Evolutionary conservation across 2,797 vertebrate species (phyloP).

Genomic region (Pteropus rufus): DNA sequence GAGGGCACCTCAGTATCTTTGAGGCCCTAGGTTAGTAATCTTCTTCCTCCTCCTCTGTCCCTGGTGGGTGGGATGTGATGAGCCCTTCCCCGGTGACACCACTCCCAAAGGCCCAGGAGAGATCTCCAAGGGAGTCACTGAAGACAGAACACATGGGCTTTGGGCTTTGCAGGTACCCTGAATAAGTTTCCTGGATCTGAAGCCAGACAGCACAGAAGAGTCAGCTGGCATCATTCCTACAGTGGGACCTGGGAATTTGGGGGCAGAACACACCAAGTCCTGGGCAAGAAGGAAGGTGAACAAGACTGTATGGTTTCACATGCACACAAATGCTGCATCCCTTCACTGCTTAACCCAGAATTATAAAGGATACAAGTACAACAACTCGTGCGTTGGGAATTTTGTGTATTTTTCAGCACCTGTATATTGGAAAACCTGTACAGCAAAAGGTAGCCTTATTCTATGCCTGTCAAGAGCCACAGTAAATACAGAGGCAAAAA

Average conservation of each 20-base stretch:
- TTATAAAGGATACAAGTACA: not conserved
- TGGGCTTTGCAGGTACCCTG: not conserved
- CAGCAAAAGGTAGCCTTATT: not conserved
- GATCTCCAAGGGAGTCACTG: not conserved
- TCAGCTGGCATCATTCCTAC: not conserved
- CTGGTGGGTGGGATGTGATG: not conserved
- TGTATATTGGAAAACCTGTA: not conserved
- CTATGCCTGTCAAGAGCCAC: not conserved
- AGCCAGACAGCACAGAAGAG: not conserved
- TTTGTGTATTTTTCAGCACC: not conserved
- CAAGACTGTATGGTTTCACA: fast-evolving
- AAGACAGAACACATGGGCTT: not conserved
- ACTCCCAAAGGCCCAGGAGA: not conserved
- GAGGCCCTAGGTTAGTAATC: not conserved
- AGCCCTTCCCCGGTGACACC: not conserved
- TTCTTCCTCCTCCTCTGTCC: fast-evolving
- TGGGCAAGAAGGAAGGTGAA: not conserved
- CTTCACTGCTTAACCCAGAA: not conserved
- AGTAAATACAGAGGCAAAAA: not conserved
- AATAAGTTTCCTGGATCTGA: not conserved
- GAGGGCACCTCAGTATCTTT: fast-evolving
- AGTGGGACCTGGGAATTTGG: fast-evolving
- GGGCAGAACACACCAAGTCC: not conserved
- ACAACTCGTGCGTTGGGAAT: fast-evolving
- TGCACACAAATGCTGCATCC: fast-evolving